phyloP scores from a whole-genome alignment of 1,140 invertebrate genomes.

The Rhyzopertha dominica region DNA sequence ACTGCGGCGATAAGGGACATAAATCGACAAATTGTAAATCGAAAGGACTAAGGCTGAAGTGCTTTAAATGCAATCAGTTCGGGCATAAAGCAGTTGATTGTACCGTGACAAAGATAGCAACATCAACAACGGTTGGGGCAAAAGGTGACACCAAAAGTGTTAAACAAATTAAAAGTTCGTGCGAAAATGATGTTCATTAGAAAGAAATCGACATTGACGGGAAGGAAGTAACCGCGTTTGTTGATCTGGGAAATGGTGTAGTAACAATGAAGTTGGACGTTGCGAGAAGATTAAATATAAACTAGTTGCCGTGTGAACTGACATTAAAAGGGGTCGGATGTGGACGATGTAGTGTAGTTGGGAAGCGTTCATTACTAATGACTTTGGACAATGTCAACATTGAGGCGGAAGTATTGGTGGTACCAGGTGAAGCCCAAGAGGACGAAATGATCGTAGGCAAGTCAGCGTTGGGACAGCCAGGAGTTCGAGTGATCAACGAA shows the following conservation, averaged over 20 bases:
- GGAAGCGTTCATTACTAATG: constrained; percentile 1
- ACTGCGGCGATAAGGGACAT: constrained; percentile 31
- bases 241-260: background rate
- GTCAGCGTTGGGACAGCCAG: constrained; percentile 2
- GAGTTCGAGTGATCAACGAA: constrained; percentile 1
- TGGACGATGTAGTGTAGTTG: background rate
- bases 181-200: background rate
- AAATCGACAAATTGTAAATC: constrained; percentile 20
- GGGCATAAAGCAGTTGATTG: too few relatives aligned
- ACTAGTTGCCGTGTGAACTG: background rate
- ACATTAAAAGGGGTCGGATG: background rate
- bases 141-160: too few relatives aligned
- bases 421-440: constrained; percentile 6
- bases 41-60: too few relatives aligned
- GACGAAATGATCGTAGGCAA: background rate
- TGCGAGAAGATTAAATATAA: background rate
- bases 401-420: constrained; percentile 4
- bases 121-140: too few relatives aligned
- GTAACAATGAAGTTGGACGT: constrained; percentile 2
- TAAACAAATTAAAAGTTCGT: background rate
- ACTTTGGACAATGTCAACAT: background rate
- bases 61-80: too few relatives aligned
- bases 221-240: constrained; percentile 15
- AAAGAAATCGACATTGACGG: background rate
- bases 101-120: too few relatives aligned